Conservation (phyloP, 1,140 invertebrate genomes). For the Ceratitis capitata region DNA sequence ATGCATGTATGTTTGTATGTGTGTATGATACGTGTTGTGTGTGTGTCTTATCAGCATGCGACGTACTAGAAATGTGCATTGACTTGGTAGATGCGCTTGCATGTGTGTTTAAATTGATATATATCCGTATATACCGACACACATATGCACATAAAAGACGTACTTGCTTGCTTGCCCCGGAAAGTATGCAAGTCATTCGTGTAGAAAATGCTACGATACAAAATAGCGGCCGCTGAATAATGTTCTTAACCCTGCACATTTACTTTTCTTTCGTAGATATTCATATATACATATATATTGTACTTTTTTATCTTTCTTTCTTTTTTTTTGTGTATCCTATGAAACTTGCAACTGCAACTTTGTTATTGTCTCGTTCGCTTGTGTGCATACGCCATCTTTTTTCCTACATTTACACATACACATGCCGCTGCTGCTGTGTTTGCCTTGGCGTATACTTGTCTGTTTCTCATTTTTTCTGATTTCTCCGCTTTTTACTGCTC, state of each 20-base stretch:
- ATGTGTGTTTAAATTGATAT: no score
- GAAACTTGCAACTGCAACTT: neutral
- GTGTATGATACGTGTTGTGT: neutral
- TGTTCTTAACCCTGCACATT: no score
- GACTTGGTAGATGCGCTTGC: neutral
- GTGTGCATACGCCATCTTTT: neutral
- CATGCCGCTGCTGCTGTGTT: neutral
- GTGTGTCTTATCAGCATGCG: neutral
- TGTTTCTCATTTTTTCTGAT: neutral
- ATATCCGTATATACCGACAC: neutral
- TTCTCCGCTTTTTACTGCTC: neutral
- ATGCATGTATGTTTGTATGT: no score
- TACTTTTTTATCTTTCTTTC: neutral
- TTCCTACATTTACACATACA: neutral
- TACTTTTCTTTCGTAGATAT: no score
- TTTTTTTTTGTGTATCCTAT: neutral
- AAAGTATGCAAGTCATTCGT: constrained; percentile 28
- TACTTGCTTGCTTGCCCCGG: neutral
- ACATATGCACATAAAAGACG: neutral
- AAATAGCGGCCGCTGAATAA: neutral
- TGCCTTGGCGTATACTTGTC: neutral
- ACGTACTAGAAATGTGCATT: neutral
- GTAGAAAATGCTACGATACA: constrained; percentile 18
- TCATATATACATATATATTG: neutral
- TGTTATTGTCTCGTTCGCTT: neutral